phyloP scores from a whole-genome alignment of 2,888 invertebrate genomes.

The Cataglyphis altisquamis region DNA sequence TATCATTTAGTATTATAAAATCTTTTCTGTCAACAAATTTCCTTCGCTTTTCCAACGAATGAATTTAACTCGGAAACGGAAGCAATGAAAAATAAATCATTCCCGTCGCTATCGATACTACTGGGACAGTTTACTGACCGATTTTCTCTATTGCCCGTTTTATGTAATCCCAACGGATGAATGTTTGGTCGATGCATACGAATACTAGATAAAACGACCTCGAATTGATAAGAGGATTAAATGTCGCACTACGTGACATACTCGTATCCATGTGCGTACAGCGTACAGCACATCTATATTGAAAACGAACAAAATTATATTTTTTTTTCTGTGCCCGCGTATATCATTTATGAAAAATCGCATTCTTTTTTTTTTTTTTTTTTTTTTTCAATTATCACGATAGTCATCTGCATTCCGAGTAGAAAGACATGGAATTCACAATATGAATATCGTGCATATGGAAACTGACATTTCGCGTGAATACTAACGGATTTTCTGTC shows the following conservation, averaged over 20 bases:
- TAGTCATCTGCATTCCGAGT: background rate
- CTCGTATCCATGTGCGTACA: background rate
- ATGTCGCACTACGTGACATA: slow-evolving; percentile 7
- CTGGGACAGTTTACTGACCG: slow-evolving; percentile 18
- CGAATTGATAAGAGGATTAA: slow-evolving; percentile 54
- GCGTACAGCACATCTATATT: background rate
- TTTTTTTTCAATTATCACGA: background rate
- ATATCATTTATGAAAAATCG: slow-evolving; percentile 24
- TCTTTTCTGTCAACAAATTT: background rate
- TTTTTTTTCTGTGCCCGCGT: background rate
- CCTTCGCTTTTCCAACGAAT: background rate
- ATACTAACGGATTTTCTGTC: background rate
- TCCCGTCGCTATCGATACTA: slow-evolving; percentile 8
- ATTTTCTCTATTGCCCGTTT: slow-evolving; percentile 28
- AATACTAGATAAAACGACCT: slow-evolving; percentile 42
- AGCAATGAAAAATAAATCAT: slow-evolving; percentile 10
- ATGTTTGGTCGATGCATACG: slow-evolving; percentile 4
- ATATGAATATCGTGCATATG: background rate
- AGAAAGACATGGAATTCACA: background rate
- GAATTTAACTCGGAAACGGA: background rate
- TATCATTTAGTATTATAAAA: slow-evolving; percentile 1
- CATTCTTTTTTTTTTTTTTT: background rate
- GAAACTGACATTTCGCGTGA: background rate
- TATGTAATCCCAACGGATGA: slow-evolving; percentile 26
- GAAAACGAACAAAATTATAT: background rate